Evolutionary conservation across 2,113 vertebrate genomes (phyloP).

Genomic region (Lota lota): DNA sequence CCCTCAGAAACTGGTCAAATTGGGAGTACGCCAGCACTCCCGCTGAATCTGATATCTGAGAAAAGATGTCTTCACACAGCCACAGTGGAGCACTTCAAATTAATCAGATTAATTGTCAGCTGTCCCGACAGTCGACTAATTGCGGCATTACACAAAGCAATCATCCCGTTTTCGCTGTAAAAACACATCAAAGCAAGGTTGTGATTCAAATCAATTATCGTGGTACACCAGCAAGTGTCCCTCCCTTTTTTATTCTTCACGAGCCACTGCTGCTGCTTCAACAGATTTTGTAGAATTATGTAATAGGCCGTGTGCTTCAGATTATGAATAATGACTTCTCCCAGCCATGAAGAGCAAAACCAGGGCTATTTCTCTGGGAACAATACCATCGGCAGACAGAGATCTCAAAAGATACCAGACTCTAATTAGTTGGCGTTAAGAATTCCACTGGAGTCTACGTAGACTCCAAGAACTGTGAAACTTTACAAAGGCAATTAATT

Average conservation of each 20-base stretch:
- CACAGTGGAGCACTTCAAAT: conserved; percentile 37
- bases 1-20: conserved; percentile 92
- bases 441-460: conserved; percentile 24
- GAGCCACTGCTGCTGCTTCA: conserved; percentile 32
- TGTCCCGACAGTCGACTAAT: conserved; percentile 57
- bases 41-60: conserved; percentile 90
- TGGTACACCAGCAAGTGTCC: conserved; percentile 23
- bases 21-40: conserved; percentile 91
- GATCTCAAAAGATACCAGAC: conserved; percentile 14
- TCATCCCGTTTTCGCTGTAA: conserved; percentile 58
- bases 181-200: conserved; percentile 59
- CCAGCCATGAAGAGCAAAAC: conserved; percentile 24
- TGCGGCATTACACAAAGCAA: conserved; percentile 56
- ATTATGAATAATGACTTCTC: conserved; percentile 56
- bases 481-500: conserved; percentile 11
- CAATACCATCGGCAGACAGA: conserved; percentile 23
- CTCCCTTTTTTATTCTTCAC: conserved; percentile 12
- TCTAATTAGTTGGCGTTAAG: conserved; percentile 12
- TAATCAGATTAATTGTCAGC: conserved; percentile 55
- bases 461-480: not conserved
- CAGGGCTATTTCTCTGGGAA: conserved; percentile 21
- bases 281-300: conserved; percentile 51
- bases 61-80: conserved; percentile 89
- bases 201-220: conserved; percentile 48
- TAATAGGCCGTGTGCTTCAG: conserved; percentile 49